These are phyloP conservation scores for Drosophila bipectinata DNA, from an alignment of 1,140 invertebrate genomes.

Conservation along the genomic window DNA sequence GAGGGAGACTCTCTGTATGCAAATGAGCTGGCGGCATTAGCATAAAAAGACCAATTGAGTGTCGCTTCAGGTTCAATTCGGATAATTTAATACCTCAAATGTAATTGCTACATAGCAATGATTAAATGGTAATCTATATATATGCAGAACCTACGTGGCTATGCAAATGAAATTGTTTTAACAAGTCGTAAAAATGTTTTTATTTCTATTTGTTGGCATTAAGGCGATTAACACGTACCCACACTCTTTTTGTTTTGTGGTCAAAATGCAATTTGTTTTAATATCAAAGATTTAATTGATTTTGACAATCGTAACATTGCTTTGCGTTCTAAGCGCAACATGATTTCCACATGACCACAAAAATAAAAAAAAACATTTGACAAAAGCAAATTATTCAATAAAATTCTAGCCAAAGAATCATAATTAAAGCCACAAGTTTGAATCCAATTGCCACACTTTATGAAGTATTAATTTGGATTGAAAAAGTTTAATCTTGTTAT, in stretches of 20 bases:
- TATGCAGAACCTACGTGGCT: conserved; percentile 19
- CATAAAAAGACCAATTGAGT: conserved; percentile 54
- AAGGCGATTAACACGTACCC: conserved; percentile 56
- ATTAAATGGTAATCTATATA: conserved; percentile 60
- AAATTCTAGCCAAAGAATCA: conserved; percentile 5
- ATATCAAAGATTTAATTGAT: conserved; percentile 44
- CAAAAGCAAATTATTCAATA: conserved; percentile 37
- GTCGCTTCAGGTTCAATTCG: conserved; percentile 17
- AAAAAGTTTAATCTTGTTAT: conserved; percentile 36
- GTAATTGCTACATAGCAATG: conserved; percentile 68
- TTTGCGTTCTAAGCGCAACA: conserved; percentile 20
- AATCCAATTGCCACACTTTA: conserved; percentile 23
- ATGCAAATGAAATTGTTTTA: conserved; percentile 70
- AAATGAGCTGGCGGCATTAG: conserved; percentile 59
- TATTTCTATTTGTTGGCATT: conserved; percentile 24
- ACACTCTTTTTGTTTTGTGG: conserved; percentile 26
- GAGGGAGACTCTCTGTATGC: conserved; percentile 29
- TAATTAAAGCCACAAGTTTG: conserved; percentile 20
- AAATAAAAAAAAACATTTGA: conserved; percentile 7
- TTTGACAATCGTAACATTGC: conserved; percentile 13
- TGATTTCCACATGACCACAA: conserved; percentile 10
- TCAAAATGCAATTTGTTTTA: conserved; percentile 51
- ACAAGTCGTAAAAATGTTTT: conserved; percentile 52
- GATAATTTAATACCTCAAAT: conserved; percentile 68
- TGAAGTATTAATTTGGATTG: conserved; percentile 31